Evolutionary conservation across 2,797 vertebrate species (phyloP).

Genomic region (Gymnothorax reevesii): DNA sequence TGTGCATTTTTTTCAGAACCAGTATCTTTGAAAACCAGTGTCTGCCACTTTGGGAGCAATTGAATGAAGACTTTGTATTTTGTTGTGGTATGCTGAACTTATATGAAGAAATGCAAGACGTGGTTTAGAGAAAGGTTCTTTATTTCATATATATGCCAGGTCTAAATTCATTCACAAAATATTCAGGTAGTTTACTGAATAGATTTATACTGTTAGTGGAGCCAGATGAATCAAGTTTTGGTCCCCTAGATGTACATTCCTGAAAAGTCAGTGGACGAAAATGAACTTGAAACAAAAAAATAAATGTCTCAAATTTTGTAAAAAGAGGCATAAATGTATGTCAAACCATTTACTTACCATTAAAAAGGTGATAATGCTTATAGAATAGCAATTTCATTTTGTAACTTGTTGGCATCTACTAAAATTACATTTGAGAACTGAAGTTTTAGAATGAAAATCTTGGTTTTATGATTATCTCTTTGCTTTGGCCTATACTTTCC

Average conservation of each 20-base stretch:
- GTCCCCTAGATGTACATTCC: conserved; percentile 45
- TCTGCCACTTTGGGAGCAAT: background rate
- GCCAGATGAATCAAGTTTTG: conserved; percentile 67
- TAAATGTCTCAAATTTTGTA: background rate
- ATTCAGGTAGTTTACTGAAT: conserved; percentile 58
- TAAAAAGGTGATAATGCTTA: background rate
- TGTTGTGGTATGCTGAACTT: background rate
- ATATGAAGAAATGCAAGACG: conserved; percentile 36
- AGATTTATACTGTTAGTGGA: conserved; percentile 63
- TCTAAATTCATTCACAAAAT: conserved; percentile 70
- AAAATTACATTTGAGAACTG: background rate
- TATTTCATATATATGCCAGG: conserved; percentile 68
- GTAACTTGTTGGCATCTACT: background rate
- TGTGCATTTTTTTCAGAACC: background rate
- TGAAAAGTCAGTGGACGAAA: conserved; percentile 26
- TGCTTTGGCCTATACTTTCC: background rate
- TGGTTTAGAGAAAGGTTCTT: conserved; percentile 58
- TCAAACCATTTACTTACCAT: conserved; percentile 20
- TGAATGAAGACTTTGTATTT: background rate
- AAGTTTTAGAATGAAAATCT: background rate
- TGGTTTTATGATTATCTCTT: background rate
- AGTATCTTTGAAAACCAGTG: background rate
- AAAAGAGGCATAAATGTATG: background rate
- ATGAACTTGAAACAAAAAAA: background rate
- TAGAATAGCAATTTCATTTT: background rate